phyloP scores from a whole-genome alignment of 2,888 invertebrate genomes.

The Troglohyphantes excavatus region DNA sequence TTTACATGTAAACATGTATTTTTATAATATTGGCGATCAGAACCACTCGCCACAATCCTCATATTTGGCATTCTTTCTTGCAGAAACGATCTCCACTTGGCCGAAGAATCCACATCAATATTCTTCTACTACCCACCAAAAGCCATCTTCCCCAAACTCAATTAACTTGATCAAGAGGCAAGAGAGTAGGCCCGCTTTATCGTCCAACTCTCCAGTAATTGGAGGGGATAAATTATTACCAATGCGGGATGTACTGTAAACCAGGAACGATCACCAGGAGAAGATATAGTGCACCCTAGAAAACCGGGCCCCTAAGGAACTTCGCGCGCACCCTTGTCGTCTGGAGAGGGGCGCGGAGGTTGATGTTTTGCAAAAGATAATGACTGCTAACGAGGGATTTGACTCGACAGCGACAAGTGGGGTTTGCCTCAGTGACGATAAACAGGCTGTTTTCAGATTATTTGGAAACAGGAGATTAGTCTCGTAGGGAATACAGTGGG shows the following conservation, averaged over 20 bases:
- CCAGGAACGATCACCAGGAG: too few relatives aligned
- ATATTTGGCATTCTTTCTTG: too few relatives aligned
- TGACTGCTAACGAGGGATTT: slow-evolving; percentile 5
- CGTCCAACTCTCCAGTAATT: slow-evolving; percentile 22
- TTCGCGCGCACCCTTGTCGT: too few relatives aligned
- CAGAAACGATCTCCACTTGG: too few relatives aligned
- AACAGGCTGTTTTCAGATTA: not conserved
- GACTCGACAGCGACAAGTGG: not conserved
- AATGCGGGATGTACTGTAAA: not conserved
- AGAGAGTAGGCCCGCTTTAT: not conserved
- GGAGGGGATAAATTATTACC: slow-evolving; percentile 40
- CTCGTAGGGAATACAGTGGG: too few relatives aligned
- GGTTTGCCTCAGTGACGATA: not conserved
- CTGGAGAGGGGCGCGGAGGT: not conserved
- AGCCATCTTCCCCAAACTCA: slow-evolving; percentile 16
- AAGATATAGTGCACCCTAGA: slow-evolving; percentile 6
- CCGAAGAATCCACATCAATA: too few relatives aligned
- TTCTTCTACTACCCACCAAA: not conserved
- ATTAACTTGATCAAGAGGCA: slow-evolving; percentile 39
- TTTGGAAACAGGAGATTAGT: not conserved
- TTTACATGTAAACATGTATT: too few relatives aligned
- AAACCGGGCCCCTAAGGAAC: too few relatives aligned
- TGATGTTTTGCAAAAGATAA: slow-evolving; percentile 18
- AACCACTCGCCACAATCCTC: too few relatives aligned
- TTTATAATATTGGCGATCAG: too few relatives aligned